A percentile compares a stretch with the other conserved stretches of the same genome.
Evolutionary conservation across 2,797 vertebrate species (phyloP).

Genomic region (Glyptemys insculpta): DNA sequence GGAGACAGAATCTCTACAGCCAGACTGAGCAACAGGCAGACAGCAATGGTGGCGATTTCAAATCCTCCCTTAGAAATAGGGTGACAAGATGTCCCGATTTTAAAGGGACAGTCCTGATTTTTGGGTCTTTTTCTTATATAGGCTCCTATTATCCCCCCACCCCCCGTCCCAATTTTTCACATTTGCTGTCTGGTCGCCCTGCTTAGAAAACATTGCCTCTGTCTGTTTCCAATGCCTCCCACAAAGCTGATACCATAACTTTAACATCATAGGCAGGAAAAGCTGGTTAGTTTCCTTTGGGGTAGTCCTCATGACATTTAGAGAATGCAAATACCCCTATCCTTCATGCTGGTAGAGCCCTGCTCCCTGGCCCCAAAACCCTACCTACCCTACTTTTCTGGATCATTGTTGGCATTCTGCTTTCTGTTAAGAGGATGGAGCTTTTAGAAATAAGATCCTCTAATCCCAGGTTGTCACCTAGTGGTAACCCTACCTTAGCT

Average conservation of each 20-base stretch:
- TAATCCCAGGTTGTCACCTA: neutral
- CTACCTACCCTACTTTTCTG: neutral
- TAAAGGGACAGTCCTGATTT: too few species aligned
- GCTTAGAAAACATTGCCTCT: neutral
- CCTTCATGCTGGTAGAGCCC: neutral
- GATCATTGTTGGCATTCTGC: neutral
- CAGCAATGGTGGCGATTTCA: neutral
- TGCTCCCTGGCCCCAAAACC: accelerated
- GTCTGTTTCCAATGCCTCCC: neutral
- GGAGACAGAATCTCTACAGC: neutral
- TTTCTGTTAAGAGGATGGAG: neutral
- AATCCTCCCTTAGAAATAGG: neutral
- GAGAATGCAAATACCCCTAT: neutral
- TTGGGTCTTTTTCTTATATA: too few species aligned
- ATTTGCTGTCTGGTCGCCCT: too few species aligned
- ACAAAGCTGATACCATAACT: neutral
- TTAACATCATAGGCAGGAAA: neutral
- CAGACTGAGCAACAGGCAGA: neutral
- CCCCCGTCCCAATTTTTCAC: too few species aligned
- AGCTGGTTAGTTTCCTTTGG: neutral
- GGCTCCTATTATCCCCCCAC: too few species aligned
- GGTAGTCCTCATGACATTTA: neutral
- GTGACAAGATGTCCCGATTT: too few species aligned
- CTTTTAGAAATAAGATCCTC: conserved; percentile 45
- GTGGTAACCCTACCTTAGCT: conserved; percentile 52